These are phyloP conservation scores for Bubalus kerabau DNA, from an alignment of 2,113 vertebrate species.

Conservation along the genomic window DNA sequence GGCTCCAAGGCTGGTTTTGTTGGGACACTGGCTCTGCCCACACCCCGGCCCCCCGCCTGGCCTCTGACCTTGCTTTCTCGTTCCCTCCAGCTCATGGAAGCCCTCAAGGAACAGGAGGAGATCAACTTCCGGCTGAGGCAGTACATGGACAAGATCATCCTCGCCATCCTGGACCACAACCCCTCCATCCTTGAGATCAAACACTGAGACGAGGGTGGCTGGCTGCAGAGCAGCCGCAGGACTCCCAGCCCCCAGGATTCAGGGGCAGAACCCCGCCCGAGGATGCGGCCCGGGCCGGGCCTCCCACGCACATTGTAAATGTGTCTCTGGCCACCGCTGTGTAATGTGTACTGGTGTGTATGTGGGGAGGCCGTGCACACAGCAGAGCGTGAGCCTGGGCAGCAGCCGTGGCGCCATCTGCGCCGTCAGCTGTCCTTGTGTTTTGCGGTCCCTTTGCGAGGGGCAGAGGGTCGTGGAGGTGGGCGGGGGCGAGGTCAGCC, in stretches of 20 bases:
- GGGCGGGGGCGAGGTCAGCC: constrained; percentile 35
- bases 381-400: background rate
- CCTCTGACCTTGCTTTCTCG: background rate
- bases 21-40: background rate
- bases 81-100: constrained; percentile 93
- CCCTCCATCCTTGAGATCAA: constrained; percentile 99
- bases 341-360: constrained; percentile 47
- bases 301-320: constrained; percentile 76
- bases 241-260: background rate
- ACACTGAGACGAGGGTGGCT: constrained; percentile 77
- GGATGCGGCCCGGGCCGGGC: constrained; percentile 59
- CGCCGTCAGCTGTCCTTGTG: constrained; percentile 63
- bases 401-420: constrained; percentile 58
- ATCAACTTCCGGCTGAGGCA: constrained; percentile 94
- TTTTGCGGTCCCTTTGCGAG: constrained; percentile 70
- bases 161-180: constrained; percentile 97
- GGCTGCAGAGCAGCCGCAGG: constrained; percentile 12
- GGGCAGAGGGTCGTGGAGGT: background rate
- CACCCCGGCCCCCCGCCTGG: background rate
- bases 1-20: background rate
- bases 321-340: constrained; percentile 70
- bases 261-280: constrained; percentile 62
- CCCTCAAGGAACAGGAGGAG: constrained; percentile 97
- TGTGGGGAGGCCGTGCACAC: constrained; percentile 33
- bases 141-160: constrained; percentile 99